These are phyloP conservation scores for Netelia inedita DNA, from an alignment of 2,888 invertebrate species.

Conservation along the genomic window DNA sequence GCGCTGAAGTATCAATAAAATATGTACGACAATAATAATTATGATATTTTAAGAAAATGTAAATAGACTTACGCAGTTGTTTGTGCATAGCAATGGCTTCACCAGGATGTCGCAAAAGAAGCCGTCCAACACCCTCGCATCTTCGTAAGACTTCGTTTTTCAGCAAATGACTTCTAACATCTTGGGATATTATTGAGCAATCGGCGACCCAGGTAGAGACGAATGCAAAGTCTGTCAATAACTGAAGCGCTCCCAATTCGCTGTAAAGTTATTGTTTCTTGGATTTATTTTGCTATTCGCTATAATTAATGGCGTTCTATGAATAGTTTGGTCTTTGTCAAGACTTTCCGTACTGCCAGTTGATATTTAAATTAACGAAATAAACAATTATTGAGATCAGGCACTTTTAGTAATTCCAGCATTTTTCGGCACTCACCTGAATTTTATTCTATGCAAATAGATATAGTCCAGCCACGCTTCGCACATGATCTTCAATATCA, in stretches of 20 bases:
- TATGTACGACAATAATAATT: background rate
- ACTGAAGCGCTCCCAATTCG: conserved; percentile 91
- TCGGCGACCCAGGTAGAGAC: conserved; percentile 91
- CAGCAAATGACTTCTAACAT: conserved; percentile 84
- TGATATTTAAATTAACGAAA: background rate
- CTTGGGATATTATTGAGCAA: conserved; percentile 87
- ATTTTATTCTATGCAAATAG: conserved; percentile 92
- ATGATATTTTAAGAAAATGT: background rate
- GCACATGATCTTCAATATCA: conserved; percentile 93
- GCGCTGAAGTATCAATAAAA: conserved; percentile 70
- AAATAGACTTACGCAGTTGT: conserved; percentile 69
- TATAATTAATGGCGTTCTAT: background rate
- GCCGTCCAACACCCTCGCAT: conserved; percentile 94
- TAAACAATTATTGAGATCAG: background rate
- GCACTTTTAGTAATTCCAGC: background rate
- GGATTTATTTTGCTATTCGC: background rate
- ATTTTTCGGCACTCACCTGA: conserved; percentile 85
- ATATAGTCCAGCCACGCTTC: conserved; percentile 96
- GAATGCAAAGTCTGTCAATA: conserved; percentile 93
- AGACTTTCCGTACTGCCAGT: background rate
- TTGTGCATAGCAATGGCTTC: conserved; percentile 92
- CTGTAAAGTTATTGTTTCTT: conserved; percentile 80
- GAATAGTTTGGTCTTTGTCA: background rate
- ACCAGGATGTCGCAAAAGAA: conserved; percentile 92
- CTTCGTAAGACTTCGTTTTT: conserved; percentile 87